Evolutionary conservation across 2,797 vertebrate species (phyloP).

Genomic region (Leptatherina wallacei): DNA sequence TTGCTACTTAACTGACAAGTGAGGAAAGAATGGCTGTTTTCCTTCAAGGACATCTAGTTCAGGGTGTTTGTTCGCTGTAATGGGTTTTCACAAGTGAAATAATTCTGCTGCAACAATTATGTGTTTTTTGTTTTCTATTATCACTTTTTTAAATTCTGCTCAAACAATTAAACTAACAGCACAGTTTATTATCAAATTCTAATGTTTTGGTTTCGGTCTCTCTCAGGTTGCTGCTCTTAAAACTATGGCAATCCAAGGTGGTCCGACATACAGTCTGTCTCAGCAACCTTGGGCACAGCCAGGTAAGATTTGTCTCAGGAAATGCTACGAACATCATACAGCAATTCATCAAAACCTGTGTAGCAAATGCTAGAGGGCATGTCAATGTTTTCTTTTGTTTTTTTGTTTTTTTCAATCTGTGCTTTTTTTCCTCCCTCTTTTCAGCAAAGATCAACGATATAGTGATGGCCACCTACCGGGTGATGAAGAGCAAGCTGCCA

Average conservation of each 20-base stretch:
- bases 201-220: conserved; percentile 27
- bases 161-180: conserved; percentile 18
- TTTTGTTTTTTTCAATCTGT: conserved; percentile 6
- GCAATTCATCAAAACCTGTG: conserved; percentile 68
- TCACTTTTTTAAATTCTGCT: conserved; percentile 22
- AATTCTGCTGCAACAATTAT: conserved; percentile 15
- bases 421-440: conserved; percentile 63
- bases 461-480: conserved; percentile 91
- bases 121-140: neutral
- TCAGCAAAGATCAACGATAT: conserved; percentile 95
- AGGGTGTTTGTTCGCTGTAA: too few relatives aligned
- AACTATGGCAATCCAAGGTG: conserved; percentile 93
- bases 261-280: conserved; percentile 92
- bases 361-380: conserved; percentile 55
- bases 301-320: conserved; percentile 82
- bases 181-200: conserved; percentile 6
- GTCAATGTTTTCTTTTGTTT: conserved; percentile 52
- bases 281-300: conserved; percentile 98
- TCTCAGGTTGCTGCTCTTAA: conserved; percentile 92
- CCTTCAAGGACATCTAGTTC: conserved; percentile 13
- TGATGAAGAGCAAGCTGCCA: conserved; percentile 94
- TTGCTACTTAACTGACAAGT: conserved; percentile 14
- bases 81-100: neutral
- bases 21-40: conserved; percentile 20
- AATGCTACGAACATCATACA: conserved; percentile 36